Percentiles rank a stretch among this genome's conserved stretches.
phyloP scores from a whole-genome alignment of 2,888 invertebrate genomes.

The Synanthedon myopaeformis region DNA sequence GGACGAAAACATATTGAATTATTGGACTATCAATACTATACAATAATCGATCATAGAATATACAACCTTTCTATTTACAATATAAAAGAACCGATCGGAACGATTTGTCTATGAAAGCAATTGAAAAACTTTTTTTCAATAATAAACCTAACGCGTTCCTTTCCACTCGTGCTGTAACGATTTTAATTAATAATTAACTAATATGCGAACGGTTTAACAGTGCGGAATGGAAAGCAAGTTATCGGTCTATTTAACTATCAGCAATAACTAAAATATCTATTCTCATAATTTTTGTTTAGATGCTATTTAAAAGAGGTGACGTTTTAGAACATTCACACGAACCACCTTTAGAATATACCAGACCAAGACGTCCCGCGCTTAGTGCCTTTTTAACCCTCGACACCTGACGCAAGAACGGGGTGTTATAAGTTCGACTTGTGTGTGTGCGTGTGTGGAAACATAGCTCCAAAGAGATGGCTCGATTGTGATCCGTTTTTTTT shows the following conservation, averaged over 20 bases:
- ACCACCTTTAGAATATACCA: too few relatives aligned
- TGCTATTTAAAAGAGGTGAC: too few relatives aligned
- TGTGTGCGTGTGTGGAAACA: too few relatives aligned
- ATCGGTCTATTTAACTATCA: background rate
- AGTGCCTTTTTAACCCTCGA: too few relatives aligned
- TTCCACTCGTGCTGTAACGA: background rate
- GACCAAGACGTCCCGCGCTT: too few relatives aligned
- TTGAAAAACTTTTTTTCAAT: background rate
- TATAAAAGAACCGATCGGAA: slow-evolving; percentile 37
- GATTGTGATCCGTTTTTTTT: too few relatives aligned
- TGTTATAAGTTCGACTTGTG: too few relatives aligned
- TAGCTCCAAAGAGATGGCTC: too few relatives aligned
- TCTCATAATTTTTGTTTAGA: too few relatives aligned
- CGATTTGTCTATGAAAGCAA: slow-evolving; percentile 4
- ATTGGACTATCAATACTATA: slow-evolving; percentile 40
- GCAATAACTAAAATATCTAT: too few relatives aligned
- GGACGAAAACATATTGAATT: slow-evolving; percentile 62
- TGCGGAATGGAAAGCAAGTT: background rate
- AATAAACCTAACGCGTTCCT: background rate
- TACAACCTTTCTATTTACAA: slow-evolving; percentile 51
- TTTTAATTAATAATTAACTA: background rate
- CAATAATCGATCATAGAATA: slow-evolving; percentile 8
- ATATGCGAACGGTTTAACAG: background rate
- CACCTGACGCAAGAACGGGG: too few relatives aligned
- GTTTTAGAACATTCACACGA: too few relatives aligned